Evolutionary conservation across 2,797 vertebrate species (phyloP).

Genomic region (Podarcis siculus): DNA sequence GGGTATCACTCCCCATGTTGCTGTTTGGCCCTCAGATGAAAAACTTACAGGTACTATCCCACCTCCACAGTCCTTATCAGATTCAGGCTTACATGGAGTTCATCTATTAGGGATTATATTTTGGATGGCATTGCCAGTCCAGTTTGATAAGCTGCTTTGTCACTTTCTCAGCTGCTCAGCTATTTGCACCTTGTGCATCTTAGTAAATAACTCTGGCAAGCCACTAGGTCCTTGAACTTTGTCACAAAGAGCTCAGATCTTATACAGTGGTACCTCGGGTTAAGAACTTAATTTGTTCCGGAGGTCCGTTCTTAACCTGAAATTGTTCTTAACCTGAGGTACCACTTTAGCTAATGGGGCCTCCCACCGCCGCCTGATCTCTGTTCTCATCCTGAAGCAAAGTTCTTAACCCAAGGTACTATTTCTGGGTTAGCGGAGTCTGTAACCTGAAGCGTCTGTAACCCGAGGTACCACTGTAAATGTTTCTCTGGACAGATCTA

Average conservation of each 20-base stretch:
- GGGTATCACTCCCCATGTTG: not conserved
- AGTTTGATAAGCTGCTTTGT: not conserved
- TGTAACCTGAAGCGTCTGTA: no score
- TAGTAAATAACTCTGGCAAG: not conserved
- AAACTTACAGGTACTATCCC: not conserved
- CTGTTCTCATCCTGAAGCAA: no score
- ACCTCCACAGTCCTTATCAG: not conserved
- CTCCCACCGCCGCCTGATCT: rapidly evolving
- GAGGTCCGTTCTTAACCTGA: no score
- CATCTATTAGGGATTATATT: not conserved
- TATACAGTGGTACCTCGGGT: no score
- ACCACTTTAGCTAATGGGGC: no score
- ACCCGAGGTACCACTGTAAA: not conserved
- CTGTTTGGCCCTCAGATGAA: not conserved
- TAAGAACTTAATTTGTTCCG: no score
- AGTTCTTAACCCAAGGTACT: no score
- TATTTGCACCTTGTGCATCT: not conserved
- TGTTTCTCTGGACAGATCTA: not conserved
- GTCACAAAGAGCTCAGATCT: not conserved
- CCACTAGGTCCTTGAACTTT: not conserved
- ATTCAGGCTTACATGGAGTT: not conserved
- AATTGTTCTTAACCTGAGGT: no score
- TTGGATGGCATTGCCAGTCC: not conserved
- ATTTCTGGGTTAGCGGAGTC: no score
- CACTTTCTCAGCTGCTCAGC: not conserved